A percentile compares a stretch with the other conserved stretches of the same genome.
These are phyloP conservation scores for Gibbula magus DNA, from an alignment of 2,888 invertebrate species.

Conservation along the genomic window DNA sequence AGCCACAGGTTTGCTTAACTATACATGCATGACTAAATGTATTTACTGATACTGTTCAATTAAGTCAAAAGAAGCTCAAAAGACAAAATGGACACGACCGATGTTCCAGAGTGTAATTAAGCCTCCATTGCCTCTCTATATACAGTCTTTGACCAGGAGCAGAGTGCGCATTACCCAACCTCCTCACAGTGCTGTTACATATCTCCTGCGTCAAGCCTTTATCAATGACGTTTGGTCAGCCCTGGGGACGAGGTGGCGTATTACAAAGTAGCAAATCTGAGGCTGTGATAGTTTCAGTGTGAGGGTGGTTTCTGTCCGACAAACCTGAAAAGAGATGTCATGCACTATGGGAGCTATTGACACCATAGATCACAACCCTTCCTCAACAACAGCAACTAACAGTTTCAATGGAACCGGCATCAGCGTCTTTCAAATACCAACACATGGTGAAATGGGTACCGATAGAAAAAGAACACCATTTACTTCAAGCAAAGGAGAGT, in stretches of 20 bases:
- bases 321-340: conserved; percentile 1
- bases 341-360: conserved; percentile 29
- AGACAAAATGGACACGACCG: no score
- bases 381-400: conserved; percentile 23
- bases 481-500: background rate
- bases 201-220: background rate
- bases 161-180: background rate
- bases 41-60: no score
- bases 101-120: no score
- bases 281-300: background rate
- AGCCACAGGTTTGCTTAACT: no score
- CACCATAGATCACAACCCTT: conserved; percentile 35
- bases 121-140: no score
- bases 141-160: no score
- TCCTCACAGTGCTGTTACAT: background rate
- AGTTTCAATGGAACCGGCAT: conserved; percentile 37
- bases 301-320: conserved; percentile 29
- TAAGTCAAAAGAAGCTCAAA: no score
- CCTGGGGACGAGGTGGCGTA: no score
- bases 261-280: no score
- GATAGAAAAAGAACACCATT: no score
- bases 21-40: no score
- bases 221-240: no score
- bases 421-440: background rate
- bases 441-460: background rate